Conservation (phyloP, 2,888 invertebrate genomes). For the Hypolimnas misippus region DNA sequence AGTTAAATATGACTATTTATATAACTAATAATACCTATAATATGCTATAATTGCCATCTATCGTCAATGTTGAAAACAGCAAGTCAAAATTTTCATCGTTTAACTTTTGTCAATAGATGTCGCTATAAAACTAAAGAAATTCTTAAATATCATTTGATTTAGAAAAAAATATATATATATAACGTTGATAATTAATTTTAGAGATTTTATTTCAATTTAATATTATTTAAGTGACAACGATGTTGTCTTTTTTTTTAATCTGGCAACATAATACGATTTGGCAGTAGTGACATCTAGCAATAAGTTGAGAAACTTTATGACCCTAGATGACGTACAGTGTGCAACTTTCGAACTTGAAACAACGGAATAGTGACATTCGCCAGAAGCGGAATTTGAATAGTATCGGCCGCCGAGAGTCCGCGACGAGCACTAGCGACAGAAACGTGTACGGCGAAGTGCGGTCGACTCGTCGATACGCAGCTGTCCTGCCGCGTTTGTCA, state of each 20-base stretch:
- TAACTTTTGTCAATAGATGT: neutral
- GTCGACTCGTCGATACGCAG: conserved; percentile 83
- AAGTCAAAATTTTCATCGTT: neutral
- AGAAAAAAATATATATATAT: too few species aligned
- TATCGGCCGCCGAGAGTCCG: conserved; percentile 55
- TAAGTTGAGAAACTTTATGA: conserved; percentile 48
- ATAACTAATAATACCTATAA: too few species aligned
- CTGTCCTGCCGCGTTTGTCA: conserved; percentile 79
- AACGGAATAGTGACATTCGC: conserved; percentile 70
- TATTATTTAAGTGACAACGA: too few species aligned
- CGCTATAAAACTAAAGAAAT: neutral
- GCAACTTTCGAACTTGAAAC: conserved; percentile 77
- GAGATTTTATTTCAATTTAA: too few species aligned
- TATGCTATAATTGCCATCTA: neutral
- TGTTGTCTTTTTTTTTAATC: conserved; percentile 1
- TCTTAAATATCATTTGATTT: neutral
- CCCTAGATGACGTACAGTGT: conserved; percentile 49
- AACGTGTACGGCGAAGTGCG: conserved; percentile 84
- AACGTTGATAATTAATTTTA: too few species aligned
- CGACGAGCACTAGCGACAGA: conserved; percentile 66
- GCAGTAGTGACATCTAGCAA: conserved; percentile 59
- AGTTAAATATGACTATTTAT: too few species aligned
- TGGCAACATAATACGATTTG: conserved; percentile 21
- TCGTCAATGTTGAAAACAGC: neutral
- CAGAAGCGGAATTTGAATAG: conserved; percentile 72